Evolutionary conservation across 2,888 invertebrate genomes (phyloP), one percentile per base, ranked within the genome.

Genomic region (Zhuqinia jingwanae): DNA sequence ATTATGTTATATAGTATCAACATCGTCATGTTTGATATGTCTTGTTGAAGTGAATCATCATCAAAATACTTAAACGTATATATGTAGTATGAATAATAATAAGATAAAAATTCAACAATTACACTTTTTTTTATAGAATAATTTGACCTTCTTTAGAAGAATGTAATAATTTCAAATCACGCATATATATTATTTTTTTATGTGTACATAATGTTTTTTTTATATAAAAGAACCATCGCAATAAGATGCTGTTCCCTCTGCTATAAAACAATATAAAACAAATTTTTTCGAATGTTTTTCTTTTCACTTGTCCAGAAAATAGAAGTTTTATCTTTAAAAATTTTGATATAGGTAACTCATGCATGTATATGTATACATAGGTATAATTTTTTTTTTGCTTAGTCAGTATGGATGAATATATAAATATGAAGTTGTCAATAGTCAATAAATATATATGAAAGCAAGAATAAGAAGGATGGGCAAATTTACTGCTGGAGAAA

Each of bases 11-110:
- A 1, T 50, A 85, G 70, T 85, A 85, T 79, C 53, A 79, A 85
- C 78, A 79, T 80, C 68, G 70, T 85, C 79, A 80, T 79, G 79
- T 81, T 85, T 88, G 89, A 89, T 89, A 89, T 89, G 89, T 89
- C 88, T 89, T 87, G 87, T 89, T 89, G 89, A 89, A 89, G 86
- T 83, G 83, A 75, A 83, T 83, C 60, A 76, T 76, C 75, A 58
- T 53, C 56, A 25, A 42, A 42, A 76, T 76, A 42, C 36, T 42
- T 58, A 42, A 30, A 20, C 25, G 15, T 56, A 56, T 20, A 11
- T 17, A 65, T 42, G 22, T 45, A 60, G 60, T 60, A 60, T n/a
- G n/a, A n/a, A n/a, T 60, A n/a, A n/a, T 15, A 53, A 53, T 27
- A 76, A 36, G 56, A 58, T 58, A 76, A 58, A 76, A 76, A 76